Evolutionary conservation across 2,113 vertebrate species (phyloP).

Genomic region (Thermophis baileyi): DNA sequence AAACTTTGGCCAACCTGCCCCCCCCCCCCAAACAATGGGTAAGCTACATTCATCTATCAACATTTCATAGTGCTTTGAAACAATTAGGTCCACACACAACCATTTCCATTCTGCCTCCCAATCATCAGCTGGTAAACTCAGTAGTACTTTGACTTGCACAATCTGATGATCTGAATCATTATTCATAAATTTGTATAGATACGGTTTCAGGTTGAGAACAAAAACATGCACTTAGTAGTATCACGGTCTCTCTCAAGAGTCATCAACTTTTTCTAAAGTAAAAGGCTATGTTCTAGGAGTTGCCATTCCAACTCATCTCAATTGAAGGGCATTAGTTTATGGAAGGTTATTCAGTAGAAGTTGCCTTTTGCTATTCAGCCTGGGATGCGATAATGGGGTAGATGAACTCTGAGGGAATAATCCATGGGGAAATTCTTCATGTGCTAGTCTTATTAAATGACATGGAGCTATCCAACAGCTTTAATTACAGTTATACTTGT

Average conservation of each 20-base stretch:
- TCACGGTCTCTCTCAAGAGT: background rate
- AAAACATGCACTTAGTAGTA: conserved; percentile 11
- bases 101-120: conserved; percentile 13
- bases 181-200: conserved; percentile 12
- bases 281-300: background rate
- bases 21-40: background rate
- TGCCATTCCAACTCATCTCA: background rate
- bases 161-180: conserved; percentile 6
- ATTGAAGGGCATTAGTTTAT: background rate
- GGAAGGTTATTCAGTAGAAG: background rate
- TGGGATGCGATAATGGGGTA: background rate
- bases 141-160: background rate
- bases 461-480: background rate
- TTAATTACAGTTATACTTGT: background rate
- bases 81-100: background rate
- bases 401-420: background rate
- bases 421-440: background rate
- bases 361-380: background rate
- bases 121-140: conserved; percentile 3
- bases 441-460: background rate
- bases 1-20: background rate
- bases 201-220: background rate
- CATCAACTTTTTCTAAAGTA: background rate
- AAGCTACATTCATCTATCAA: background rate
- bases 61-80: conserved; percentile 3